Evolutionary conservation across 1,140 invertebrate species (phyloP).

Genomic region (Brachystomella parvula): DNA sequence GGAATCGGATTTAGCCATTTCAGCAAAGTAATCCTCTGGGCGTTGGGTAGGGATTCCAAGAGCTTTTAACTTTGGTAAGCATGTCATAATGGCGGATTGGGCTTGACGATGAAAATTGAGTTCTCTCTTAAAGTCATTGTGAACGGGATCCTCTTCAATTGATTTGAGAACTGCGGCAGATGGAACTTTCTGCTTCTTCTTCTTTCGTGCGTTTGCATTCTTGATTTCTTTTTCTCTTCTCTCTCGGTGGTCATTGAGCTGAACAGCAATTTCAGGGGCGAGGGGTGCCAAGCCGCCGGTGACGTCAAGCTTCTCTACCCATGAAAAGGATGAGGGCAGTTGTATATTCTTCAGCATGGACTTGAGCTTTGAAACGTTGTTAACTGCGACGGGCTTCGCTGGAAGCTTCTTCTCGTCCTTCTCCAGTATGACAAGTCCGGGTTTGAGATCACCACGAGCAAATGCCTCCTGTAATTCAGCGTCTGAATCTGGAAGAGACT

Average conservation of each 20-base stretch:
- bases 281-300: constrained; percentile 64
- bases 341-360: constrained; percentile 63
- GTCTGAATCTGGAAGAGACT: constrained; percentile 25
- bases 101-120: constrained; percentile 86
- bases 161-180: constrained; percentile 48
- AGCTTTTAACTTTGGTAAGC: constrained; percentile 63
- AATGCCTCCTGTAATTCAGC: constrained; percentile 73
- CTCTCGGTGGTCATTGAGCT: constrained; percentile 42
- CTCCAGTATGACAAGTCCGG: constrained; percentile 64
- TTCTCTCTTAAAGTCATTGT: constrained; percentile 92
- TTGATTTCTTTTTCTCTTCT: constrained; percentile 34
- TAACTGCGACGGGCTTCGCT: constrained; percentile 24
- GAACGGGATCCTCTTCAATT: constrained; percentile 60
- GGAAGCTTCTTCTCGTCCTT: constrained; percentile 47
- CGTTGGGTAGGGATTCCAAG: constrained; percentile 68
- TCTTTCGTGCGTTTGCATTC: constrained; percentile 45
- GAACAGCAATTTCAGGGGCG: constrained; percentile 68
- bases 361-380: constrained; percentile 50
- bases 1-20: constrained; percentile 95
- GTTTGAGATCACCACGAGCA: constrained; percentile 66
- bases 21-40: constrained; percentile 95
- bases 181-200: constrained; percentile 51
- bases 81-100: constrained; percentile 72
- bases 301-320: constrained; percentile 77
- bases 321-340: constrained; percentile 56